phyloP scores from a whole-genome alignment of 2,113 vertebrate species.

The Charina bottae region DNA sequence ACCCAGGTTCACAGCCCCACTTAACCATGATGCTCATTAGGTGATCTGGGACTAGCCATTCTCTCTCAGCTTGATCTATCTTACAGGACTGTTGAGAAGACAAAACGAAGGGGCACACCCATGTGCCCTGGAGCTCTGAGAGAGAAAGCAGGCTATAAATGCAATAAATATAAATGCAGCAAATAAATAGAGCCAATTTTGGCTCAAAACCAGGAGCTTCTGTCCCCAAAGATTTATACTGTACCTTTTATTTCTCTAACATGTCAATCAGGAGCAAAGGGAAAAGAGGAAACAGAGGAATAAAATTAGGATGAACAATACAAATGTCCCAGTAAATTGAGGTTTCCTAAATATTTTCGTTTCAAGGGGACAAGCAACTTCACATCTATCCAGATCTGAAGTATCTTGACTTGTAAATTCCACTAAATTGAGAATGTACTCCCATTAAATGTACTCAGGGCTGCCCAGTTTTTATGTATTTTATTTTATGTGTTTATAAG shows the following conservation, averaged over 20 bases:
- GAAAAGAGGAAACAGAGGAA: constrained; percentile 68
- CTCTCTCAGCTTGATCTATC: no score
- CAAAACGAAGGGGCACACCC: no score
- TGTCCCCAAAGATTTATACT: constrained; percentile 70
- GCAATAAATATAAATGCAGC: neutral
- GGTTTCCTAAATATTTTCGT: neutral
- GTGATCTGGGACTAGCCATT: no score
- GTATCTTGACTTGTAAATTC: neutral
- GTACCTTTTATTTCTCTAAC: constrained; percentile 72
- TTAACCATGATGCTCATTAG: no score
- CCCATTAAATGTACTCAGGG: neutral
- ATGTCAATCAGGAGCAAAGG: constrained; percentile 66
- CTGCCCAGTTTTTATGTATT: neutral
- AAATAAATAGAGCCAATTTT: constrained; percentile 18
- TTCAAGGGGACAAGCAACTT: constrained; percentile 39
- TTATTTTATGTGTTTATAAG: neutral
- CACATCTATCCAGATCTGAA: neutral
- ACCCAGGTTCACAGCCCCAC: no score
- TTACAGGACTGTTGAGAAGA: no score
- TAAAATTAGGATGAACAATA: constrained; percentile 66
- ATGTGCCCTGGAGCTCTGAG: neutral
- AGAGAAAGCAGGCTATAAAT: neutral
- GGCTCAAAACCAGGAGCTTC: constrained; percentile 33
- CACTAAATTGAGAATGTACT: neutral
- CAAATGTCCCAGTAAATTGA: constrained; percentile 34